Evolutionary conservation across 2,113 vertebrate genomes (phyloP).

Genomic region (Nesoenas mayeri): DNA sequence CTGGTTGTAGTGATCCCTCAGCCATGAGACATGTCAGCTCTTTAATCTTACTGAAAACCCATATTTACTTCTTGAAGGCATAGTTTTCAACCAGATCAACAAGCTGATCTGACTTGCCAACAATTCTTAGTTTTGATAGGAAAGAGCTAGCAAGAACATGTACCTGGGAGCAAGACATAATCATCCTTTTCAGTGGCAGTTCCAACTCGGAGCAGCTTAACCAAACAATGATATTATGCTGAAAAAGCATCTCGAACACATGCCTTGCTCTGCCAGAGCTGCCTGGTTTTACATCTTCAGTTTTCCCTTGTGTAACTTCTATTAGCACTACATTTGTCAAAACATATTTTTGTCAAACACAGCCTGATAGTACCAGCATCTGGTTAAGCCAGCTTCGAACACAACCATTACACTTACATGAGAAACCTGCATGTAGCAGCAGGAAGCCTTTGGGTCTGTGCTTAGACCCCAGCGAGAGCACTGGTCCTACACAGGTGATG

Average conservation of each 20-base stretch:
- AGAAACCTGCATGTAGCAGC: neutral
- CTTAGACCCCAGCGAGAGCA: rapidly evolving
- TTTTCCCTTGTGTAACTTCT: neutral
- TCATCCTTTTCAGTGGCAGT: neutral
- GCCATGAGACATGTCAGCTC: neutral
- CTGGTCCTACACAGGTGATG: neutral
- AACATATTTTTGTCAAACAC: neutral
- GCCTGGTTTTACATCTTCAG: neutral
- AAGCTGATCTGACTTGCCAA: neutral
- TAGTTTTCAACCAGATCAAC: neutral
- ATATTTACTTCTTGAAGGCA: neutral
- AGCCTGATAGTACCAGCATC: neutral
- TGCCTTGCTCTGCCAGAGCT: neutral
- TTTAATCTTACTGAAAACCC: neutral
- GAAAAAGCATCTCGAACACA: neutral
- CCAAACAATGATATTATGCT: neutral
- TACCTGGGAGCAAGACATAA: neutral
- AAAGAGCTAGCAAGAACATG: neutral
- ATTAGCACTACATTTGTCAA: neutral
- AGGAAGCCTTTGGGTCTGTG: neutral
- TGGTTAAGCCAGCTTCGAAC: neutral
- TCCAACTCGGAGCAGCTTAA: neutral
- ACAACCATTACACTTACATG: neutral
- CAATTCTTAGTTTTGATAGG: neutral
- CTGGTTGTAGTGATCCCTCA: neutral